Conservation (phyloP, 2,113 vertebrate species). For the Octodon degus region DNA sequence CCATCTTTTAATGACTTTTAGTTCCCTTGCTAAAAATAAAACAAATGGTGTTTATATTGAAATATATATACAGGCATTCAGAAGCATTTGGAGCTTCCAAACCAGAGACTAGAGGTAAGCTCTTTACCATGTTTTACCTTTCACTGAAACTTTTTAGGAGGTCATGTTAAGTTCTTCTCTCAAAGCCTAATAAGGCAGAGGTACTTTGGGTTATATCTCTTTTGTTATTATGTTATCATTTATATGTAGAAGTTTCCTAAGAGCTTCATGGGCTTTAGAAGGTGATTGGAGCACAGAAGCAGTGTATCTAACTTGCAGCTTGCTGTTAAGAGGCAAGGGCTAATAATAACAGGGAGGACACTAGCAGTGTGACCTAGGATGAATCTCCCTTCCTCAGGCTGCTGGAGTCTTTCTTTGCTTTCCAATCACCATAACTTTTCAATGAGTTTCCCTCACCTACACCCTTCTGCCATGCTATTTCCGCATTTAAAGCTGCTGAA, state of each 20-base stretch:
- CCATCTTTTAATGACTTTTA: neutral
- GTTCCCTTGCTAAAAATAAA: slow-evolving; percentile 2
- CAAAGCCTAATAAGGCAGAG: neutral
- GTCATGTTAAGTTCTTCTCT: neutral
- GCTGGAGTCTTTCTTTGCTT: neutral
- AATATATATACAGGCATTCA: neutral
- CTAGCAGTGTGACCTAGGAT: neutral
- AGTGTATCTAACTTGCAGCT: neutral
- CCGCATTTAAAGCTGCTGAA: neutral
- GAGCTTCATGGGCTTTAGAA: neutral
- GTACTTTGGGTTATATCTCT: slow-evolving; percentile 15
- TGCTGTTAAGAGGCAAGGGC: neutral
- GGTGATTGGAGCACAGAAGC: neutral
- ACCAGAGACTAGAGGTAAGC: neutral
- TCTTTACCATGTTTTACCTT: neutral
- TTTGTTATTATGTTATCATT: neutral
- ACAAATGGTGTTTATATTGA: neutral
- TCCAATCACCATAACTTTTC: neutral
- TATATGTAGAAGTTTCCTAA: neutral
- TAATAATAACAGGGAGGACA: neutral
- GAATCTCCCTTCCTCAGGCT: neutral
- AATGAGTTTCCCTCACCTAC: neutral
- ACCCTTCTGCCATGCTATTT: neutral
- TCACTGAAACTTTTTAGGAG: neutral
- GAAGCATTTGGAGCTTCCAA: neutral